Conservation (phyloP, 2,113 vertebrate species). For the Forbesichthys papilliferus region DNA sequence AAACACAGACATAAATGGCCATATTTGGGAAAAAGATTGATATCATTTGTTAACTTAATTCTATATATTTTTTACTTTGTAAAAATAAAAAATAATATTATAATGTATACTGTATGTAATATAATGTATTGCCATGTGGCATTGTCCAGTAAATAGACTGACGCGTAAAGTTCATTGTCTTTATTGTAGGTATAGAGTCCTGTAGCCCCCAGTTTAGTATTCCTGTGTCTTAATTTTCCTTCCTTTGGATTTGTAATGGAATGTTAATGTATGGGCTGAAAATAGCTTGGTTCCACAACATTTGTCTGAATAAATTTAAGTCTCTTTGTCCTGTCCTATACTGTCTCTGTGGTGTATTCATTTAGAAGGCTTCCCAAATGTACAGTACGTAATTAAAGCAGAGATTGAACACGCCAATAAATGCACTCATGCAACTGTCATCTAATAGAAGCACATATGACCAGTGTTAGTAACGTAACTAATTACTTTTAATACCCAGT, state of each 20-base stretch:
- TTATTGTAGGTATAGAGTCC: constrained; percentile 50
- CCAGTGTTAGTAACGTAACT: too few relatives aligned
- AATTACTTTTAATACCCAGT: too few relatives aligned
- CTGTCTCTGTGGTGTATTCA: constrained; percentile 18
- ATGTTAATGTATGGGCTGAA: constrained; percentile 62
- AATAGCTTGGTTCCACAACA: constrained; percentile 45
- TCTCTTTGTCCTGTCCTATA: constrained; percentile 52
- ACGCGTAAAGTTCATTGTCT: constrained; percentile 56
- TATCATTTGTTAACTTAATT: constrained; percentile 69
- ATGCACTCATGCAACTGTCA: neutral
- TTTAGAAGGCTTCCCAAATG: neutral
- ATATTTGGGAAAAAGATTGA: constrained; percentile 58
- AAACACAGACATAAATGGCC: constrained; percentile 54
- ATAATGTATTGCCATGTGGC: constrained; percentile 56
- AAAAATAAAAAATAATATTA: constrained; percentile 54
- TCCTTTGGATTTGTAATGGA: constrained; percentile 56
- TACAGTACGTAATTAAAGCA: neutral
- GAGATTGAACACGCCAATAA: neutral
- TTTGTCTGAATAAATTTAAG: constrained; percentile 67
- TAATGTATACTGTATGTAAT: constrained; percentile 50
- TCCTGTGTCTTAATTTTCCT: constrained; percentile 34
- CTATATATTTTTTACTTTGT: constrained; percentile 74
- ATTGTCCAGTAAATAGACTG: constrained; percentile 56
- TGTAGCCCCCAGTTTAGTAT: constrained; percentile 38
- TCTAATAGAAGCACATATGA: neutral